These are phyloP conservation scores for Oreochromis mossambicus DNA, from an alignment of 2,797 vertebrate species.

Conservation along the genomic window DNA sequence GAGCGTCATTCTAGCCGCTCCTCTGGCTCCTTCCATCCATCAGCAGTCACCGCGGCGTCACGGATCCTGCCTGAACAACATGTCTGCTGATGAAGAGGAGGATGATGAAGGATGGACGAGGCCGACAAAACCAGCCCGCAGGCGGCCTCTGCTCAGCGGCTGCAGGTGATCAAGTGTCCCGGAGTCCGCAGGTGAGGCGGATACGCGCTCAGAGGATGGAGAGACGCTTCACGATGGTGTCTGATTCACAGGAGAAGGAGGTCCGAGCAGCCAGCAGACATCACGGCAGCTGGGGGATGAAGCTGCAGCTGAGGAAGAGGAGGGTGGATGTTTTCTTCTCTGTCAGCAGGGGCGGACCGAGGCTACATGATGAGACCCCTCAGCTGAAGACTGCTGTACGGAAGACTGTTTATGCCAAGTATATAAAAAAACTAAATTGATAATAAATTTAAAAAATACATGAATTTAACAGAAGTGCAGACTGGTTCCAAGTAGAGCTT, in stretches of 20 bases:
- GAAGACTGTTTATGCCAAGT: background rate
- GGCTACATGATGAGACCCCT: background rate
- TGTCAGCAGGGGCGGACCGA: slow-evolving; percentile 3
- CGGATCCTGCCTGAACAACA: background rate
- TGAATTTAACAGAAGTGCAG: background rate
- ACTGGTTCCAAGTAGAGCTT: background rate
- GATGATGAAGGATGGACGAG: background rate
- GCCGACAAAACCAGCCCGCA: background rate
- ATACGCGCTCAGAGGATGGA: background rate
- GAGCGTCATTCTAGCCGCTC: background rate
- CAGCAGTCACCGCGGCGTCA: background rate
- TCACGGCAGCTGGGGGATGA: slow-evolving; percentile 9
- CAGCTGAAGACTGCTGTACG: background rate
- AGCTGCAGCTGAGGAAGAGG: slow-evolving; percentile 16
- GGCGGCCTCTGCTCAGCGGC: background rate
- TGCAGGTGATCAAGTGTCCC: background rate
- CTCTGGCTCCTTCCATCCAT: background rate
- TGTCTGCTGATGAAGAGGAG: background rate
- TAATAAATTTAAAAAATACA: background rate
- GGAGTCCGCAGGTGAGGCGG: background rate
- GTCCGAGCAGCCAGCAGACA: slow-evolving; percentile 13
- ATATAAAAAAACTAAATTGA: background rate
- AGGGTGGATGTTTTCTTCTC: background rate
- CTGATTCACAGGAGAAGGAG: background rate
- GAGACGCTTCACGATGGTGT: background rate